Evolutionary conservation across 1,140 invertebrate species (phyloP).

Genomic region (Caenorhabditis brenneri): DNA sequence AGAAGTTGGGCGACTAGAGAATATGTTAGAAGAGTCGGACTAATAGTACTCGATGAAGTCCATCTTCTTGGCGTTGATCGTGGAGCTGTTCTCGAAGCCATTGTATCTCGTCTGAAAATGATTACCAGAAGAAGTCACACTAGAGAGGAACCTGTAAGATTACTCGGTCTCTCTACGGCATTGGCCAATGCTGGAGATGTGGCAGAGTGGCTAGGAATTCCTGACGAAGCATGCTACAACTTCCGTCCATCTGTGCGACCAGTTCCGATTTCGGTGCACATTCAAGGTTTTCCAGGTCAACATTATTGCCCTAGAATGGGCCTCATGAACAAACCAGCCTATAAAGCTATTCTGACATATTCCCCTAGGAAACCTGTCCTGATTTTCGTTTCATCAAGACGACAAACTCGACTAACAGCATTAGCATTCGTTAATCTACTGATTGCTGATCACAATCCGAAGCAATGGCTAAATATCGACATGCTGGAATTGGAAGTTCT

Average conservation of each 20-base stretch:
- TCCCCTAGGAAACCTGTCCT: conserved; percentile 87
- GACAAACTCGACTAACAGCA: conserved; percentile 95
- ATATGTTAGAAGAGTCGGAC: conserved; percentile 87
- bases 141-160: conserved; percentile 73
- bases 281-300: conserved; percentile 89
- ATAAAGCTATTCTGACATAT: conserved; percentile 86
- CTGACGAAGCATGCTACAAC: conserved; percentile 76
- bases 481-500: conserved; percentile 76
- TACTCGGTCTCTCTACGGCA: conserved; percentile 94
- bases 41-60: conserved; percentile 98
- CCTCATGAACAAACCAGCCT: conserved; percentile 98
- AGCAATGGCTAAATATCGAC: conserved; percentile 89
- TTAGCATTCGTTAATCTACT: conserved; percentile 92
- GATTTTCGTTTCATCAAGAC: conserved; percentile 94
- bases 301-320: conserved; percentile 99
- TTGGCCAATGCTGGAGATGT: conserved; percentile 95
- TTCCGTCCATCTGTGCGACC: conserved; percentile 95
- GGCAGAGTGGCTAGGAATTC: conserved; percentile 92
- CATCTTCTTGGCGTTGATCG: conserved; percentile 84
- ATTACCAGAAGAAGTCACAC: conserved; percentile 57
- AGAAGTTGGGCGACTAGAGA: conserved; percentile 93
- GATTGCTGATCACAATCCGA: conserved; percentile 87
- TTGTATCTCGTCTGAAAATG: conserved; percentile 76
- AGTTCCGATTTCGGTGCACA: conserved; percentile 93
- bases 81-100: conserved; percentile 78